Conservation (phyloP, 2,113 vertebrate species). For the Peromyscus polionotus region DNA sequence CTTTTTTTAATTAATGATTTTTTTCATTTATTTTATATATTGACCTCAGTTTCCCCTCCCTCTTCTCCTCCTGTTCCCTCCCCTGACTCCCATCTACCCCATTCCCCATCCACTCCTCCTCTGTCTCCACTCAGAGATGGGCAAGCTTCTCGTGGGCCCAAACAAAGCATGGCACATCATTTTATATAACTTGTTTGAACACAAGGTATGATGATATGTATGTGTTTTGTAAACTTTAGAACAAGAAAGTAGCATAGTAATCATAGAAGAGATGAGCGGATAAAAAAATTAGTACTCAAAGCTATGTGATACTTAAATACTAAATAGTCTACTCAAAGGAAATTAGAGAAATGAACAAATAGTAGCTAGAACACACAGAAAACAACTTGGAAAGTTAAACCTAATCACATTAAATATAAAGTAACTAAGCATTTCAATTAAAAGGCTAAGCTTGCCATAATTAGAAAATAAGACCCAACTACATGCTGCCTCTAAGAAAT, state of each 20-base stretch:
- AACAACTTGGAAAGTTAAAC: neutral
- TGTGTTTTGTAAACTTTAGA: neutral
- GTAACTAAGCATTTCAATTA: slow-evolving; percentile 12
- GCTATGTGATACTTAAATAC: neutral
- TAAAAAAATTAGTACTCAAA: neutral
- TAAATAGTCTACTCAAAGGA: neutral
- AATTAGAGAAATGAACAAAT: neutral
- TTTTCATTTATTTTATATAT: too few species aligned
- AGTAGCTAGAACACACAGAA: neutral
- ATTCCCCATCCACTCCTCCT: too few species aligned
- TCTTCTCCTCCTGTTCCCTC: too few species aligned
- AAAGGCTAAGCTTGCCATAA: neutral
- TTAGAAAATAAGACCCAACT: neutral
- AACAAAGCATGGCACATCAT: neutral
- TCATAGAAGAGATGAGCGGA: neutral
- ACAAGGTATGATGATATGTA: neutral
- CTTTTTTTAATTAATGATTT: too few species aligned
- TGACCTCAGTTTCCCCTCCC: too few species aligned
- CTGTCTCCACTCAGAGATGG: too few species aligned
- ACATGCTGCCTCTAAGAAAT: neutral
- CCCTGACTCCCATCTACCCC: too few species aligned
- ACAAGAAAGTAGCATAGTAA: neutral
- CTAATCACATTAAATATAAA: slow-evolving; percentile 27
- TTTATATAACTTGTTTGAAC: neutral
- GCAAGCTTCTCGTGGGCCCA: too few species aligned